Evolutionary conservation across 1,140 invertebrate genomes (phyloP).

Genomic region (Glossosoma conforme): DNA sequence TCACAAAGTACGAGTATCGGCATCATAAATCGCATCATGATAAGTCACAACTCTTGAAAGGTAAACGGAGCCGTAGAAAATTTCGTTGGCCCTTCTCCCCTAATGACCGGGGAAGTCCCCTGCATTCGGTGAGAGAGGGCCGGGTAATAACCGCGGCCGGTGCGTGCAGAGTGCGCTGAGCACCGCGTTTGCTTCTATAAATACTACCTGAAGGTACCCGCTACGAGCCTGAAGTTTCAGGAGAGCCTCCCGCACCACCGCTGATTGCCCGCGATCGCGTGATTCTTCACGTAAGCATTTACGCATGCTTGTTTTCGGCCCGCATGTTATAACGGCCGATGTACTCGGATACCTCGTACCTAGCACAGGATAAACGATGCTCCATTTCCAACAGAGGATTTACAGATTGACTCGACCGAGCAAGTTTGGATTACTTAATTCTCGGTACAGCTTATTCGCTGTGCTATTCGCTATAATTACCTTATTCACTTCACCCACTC

Average conservation of each 20-base stretch:
- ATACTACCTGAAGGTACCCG: conserved; percentile 14
- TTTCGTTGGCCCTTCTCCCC: no score
- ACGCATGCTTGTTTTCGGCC: conserved; percentile 15
- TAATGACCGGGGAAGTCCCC: no score
- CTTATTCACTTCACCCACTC: no score
- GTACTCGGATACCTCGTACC: background rate
- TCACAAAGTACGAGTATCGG: no score
- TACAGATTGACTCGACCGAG: background rate
- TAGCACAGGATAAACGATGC: conserved; percentile 12
- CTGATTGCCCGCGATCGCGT: conserved; percentile 4
- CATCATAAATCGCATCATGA: no score
- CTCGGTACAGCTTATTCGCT: background rate
- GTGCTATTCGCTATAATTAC: no score
- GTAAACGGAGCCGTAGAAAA: no score
- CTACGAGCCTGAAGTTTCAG: conserved; percentile 4
- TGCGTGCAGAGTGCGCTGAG: conserved; percentile 11
- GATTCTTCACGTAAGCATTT: conserved; percentile 13
- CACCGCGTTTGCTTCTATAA: conserved; percentile 19
- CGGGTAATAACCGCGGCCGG: background rate
- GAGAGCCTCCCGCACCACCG: conserved; percentile 5
- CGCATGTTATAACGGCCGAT: no score
- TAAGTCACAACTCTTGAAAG: no score
- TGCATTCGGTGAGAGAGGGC: no score
- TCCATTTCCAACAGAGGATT: conserved; percentile 6
- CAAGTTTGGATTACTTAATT: background rate